Percentiles rank a stretch among this genome's conserved stretches.
Conservation (phyloP, 1,140 invertebrate species). For the Conus betulinus region DNA sequence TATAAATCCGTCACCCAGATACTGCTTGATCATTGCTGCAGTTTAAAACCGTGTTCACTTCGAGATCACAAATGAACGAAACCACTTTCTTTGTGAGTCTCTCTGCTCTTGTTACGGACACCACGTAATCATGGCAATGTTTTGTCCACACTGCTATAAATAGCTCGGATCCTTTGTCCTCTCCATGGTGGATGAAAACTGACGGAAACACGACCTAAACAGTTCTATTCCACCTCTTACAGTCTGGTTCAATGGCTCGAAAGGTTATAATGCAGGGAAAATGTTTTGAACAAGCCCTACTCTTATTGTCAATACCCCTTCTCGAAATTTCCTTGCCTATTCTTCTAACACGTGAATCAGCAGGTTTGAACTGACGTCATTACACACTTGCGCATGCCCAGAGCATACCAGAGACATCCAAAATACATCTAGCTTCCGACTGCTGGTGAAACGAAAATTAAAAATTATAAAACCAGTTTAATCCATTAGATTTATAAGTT, state of each 20-base stretch:
- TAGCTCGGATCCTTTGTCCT: not conserved
- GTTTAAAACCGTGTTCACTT: not conserved
- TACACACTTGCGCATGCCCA: constrained; percentile 46
- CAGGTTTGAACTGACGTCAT: constrained; percentile 64
- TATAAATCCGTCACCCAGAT: constrained; percentile 83
- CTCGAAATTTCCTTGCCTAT: constrained; percentile 30
- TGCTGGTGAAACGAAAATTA: not conserved
- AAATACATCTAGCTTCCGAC: constrained; percentile 13
- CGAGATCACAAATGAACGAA: not conserved
- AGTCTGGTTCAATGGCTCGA: no score
- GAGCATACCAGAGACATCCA: constrained; percentile 3
- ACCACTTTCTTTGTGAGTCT: no score
- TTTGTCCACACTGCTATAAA: not conserved
- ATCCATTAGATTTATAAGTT: not conserved
- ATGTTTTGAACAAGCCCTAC: not conserved
- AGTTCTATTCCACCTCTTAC: no score
- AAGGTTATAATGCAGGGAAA: not conserved
- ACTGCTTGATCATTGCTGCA: constrained; percentile 67
- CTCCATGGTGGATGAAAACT: no score
- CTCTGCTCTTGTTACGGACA: not conserved
- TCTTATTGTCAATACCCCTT: constrained; percentile 19
- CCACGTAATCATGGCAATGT: constrained; percentile 17
- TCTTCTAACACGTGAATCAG: constrained; percentile 56
- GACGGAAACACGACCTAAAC: no score
- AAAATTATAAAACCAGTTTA: not conserved